These are phyloP conservation scores for Chlorospingus semifuscus DNA, from an alignment of 2,797 vertebrate genomes.

Conservation along the genomic window DNA sequence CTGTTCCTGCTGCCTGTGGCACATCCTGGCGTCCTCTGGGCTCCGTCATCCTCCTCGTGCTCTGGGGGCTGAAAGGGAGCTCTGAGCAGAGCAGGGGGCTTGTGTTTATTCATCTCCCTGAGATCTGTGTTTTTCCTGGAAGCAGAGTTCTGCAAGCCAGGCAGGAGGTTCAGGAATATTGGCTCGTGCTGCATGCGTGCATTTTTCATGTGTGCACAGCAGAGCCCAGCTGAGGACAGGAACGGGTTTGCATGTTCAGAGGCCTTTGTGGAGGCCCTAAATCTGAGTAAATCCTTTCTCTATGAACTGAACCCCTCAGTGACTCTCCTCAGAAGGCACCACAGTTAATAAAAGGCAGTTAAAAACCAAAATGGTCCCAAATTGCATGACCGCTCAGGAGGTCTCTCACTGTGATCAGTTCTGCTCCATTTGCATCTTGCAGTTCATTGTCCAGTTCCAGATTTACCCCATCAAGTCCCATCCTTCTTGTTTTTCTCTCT, in stretches of 20 bases:
- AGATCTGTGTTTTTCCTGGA: constrained; percentile 38
- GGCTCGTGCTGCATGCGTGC: neutral
- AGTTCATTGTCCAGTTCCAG: neutral
- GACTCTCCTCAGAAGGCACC: neutral
- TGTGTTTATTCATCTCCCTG: constrained; percentile 1
- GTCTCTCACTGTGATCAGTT: neutral
- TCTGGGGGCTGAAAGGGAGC: neutral
- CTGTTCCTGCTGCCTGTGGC: neutral
- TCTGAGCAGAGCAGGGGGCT: neutral
- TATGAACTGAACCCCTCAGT: neutral
- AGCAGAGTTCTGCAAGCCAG: constrained; percentile 18
- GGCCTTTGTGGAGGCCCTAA: neutral
- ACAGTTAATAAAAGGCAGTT: neutral
- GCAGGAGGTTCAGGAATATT: constrained; percentile 32
- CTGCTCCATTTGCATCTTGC: neutral
- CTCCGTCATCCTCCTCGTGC: neutral
- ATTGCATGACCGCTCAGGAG: rapidly evolving
- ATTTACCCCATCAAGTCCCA: neutral
- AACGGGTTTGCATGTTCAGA: neutral
- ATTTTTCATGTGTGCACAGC: constrained; percentile 42
- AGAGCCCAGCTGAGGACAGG: neutral
- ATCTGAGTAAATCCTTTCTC: constrained; percentile 1
- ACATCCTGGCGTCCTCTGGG: neutral
- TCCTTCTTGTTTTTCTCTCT: neutral
- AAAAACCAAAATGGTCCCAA: neutral